phyloP scores from a whole-genome alignment of 2,888 invertebrate species.

The Mayetiola destructor region DNA sequence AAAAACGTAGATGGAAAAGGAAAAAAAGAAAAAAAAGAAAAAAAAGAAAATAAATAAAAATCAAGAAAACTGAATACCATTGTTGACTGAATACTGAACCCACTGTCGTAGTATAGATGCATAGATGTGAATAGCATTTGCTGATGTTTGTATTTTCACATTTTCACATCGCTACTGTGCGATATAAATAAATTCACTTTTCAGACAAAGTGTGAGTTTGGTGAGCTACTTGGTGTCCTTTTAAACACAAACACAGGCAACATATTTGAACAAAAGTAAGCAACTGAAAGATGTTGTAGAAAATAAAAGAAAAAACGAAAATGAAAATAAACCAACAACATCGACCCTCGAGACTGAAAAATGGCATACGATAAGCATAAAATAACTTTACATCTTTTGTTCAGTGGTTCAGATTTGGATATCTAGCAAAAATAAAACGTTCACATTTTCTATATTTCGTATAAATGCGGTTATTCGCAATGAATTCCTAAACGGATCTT shows the following conservation, averaged over 20 bases:
- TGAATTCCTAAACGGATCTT: too few relatives aligned
- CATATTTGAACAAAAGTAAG: too few relatives aligned
- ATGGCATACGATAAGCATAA: neutral
- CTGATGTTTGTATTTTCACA: neutral
- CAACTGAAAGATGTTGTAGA: neutral
- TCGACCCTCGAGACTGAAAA: neutral
- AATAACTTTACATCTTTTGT: constrained; percentile 5
- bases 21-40: too few relatives aligned
- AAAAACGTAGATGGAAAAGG: neutral
- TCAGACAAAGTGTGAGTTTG: constrained; percentile 6
- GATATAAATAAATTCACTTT: constrained; percentile 11
- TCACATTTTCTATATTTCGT: too few relatives aligned
- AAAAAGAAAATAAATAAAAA: too few relatives aligned
- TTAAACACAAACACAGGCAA: too few relatives aligned
- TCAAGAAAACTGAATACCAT: constrained; percentile 1
- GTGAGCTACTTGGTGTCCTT: constrained; percentile 9
- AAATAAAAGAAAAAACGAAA: neutral
- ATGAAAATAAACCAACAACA: constrained; percentile 1
- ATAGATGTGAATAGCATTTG: too few relatives aligned
- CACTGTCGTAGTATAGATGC: constrained; percentile 3
- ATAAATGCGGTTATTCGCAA: too few relatives aligned
- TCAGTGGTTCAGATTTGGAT: constrained; percentile 2
- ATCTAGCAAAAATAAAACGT: too few relatives aligned
- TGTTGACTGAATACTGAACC: too few relatives aligned
- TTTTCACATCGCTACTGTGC: neutral